Base-by-base conservation (phyloP, 2,113 vertebrate genomes). In the Pluvianellus socialis region DNA sequence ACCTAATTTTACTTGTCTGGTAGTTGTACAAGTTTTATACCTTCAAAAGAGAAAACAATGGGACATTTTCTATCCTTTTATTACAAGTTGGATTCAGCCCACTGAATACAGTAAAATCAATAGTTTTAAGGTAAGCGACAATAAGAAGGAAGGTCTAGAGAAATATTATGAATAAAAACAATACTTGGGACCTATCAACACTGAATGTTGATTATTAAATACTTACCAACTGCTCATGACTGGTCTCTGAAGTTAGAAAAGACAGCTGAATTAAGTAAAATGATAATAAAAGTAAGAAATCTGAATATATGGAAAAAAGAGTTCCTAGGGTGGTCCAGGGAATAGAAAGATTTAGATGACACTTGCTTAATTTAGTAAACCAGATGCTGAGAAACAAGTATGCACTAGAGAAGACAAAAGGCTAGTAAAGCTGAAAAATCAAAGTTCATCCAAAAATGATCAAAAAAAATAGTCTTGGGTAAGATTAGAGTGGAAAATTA, bases 401-500 rank as follows among this genome's bases (percentile, higher is more conserved):
- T 42, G 53, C 30, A 38, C 35, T 38, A 58, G 49, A 91, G 70
- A 87, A 91, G 80, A 75, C 15, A 47, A 94, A 95, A 45, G 90
- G 35, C 42, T 84, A 71, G 32, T n/a, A 85, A 81, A 79, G 52
- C 33, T 85, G 81, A 91, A 76, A 94, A 82, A 35, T 1, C 5
- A 35, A 55, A 28, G 32, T 77, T 86, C 50, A 74, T 67, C 20
- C 44, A 94, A 71, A 23, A 65, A 88, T 63, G 15, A 91, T 55
- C 1, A 19, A 14, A 42, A 53, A 80, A 38, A 62, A 86, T 13
- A 68, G 40, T 73, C 33, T 58, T 70, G 14, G 12, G 68, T 76
- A 91, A 75, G 44, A 85, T 85, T 85, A 79, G 44, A 89, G n/a
- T 82, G 47, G 44, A 82, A 95, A 92, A 91, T 93, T 72, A 90